Percentiles rank a stretch among this genome's conserved stretches.
These are phyloP conservation scores for Heteropelma amictum DNA, from an alignment of 2,888 invertebrate genomes.

Conservation along the genomic window DNA sequence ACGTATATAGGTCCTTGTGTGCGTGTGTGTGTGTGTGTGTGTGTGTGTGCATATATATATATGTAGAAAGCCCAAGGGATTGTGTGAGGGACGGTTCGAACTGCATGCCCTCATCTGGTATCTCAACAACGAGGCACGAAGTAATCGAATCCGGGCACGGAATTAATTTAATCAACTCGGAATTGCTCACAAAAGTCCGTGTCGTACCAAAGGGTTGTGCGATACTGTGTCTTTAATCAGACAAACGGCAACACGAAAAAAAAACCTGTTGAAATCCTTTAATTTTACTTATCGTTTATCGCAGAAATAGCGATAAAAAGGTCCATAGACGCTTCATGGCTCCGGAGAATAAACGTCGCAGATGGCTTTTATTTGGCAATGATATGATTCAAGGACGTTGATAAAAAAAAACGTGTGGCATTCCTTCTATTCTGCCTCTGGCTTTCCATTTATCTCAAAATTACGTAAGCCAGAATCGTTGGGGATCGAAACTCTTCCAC, in stretches of 20 bases:
- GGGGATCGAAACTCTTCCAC: conserved; percentile 16
- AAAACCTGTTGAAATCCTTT: neutral
- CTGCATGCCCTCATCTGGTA: conserved; percentile 7
- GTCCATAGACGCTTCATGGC: no score
- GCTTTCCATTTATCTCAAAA: conserved; percentile 30
- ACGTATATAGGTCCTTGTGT: no score
- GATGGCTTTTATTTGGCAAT: no score
- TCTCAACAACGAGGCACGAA: conserved; percentile 23
- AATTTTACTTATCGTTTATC: no score
- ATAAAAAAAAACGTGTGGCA: neutral
- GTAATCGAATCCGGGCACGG: conserved; percentile 41
- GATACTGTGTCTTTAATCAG: neutral
- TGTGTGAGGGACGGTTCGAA: conserved; percentile 10
- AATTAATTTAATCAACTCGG: conserved; percentile 42
- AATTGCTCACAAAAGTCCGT: conserved; percentile 31
- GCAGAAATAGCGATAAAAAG: no score
- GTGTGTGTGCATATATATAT: conserved; percentile 11
- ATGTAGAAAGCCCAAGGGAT: conserved; percentile 12
- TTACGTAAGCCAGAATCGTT: conserved; percentile 41
- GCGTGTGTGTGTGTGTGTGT: no score
- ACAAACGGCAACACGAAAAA: neutral
- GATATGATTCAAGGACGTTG: no score
- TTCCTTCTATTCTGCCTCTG: neutral
- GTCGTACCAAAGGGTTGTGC: neutral
- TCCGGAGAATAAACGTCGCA: no score